Conservation (phyloP, 2,888 invertebrate species). For the Ornithoptera priamus region DNA sequence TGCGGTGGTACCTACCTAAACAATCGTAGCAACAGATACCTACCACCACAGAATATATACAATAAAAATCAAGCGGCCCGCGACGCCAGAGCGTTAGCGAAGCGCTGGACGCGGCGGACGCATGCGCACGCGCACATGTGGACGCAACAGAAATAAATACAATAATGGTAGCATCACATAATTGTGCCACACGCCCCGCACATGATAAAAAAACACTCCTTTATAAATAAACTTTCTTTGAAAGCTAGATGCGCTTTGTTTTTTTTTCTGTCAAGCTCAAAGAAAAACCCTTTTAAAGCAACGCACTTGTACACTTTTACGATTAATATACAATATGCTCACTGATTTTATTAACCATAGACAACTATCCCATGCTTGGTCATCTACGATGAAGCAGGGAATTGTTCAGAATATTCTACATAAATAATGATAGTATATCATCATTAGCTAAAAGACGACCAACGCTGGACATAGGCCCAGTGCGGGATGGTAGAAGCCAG, state of each 20-base stretch:
- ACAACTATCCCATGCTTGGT: too few species aligned
- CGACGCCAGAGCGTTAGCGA: conserved; percentile 35
- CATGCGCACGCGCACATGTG: conserved; percentile 67
- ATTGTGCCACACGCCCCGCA: conserved; percentile 73
- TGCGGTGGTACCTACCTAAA: too few species aligned
- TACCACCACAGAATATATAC: too few species aligned
- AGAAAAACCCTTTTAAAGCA: conserved; percentile 30
- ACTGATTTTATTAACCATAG: not conserved
- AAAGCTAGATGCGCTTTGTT: conserved; percentile 47
- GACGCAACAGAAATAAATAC: conserved; percentile 71
- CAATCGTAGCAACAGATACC: too few species aligned
- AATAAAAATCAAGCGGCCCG: too few species aligned
- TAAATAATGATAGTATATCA: too few species aligned
- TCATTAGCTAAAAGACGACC: too few species aligned
- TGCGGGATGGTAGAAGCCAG: too few species aligned
- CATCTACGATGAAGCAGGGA: too few species aligned
- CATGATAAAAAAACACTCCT: conserved; percentile 53
- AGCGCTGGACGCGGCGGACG: conserved; percentile 39
- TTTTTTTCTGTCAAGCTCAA: conserved; percentile 31
- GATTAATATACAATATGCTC: conserved; percentile 18
- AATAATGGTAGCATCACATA: conserved; percentile 63
- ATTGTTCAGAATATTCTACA: too few species aligned
- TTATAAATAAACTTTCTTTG: conserved; percentile 74
- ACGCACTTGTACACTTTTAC: conserved; percentile 1
- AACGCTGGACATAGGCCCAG: too few species aligned